Evolutionary conservation across 2,797 vertebrate genomes (phyloP).

Genomic region (Tenualosa ilisha): DNA sequence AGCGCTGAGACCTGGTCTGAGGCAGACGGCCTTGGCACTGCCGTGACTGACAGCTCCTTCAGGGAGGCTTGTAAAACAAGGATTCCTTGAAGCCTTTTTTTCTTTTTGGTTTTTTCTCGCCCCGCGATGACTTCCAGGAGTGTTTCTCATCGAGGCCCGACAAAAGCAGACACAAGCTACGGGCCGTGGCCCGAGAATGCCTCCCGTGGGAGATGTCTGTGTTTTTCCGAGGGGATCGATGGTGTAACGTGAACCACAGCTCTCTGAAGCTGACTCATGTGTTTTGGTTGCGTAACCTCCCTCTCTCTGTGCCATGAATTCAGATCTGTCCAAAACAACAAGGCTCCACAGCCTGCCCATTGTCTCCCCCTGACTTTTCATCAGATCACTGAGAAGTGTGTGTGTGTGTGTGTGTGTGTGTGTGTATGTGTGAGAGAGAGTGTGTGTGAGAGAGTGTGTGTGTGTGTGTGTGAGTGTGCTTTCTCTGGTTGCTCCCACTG

Average conservation of each 20-base stretch:
- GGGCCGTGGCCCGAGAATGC: no score
- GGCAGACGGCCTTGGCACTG: not conserved
- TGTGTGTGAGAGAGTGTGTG: no score
- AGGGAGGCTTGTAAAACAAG: constrained; percentile 10
- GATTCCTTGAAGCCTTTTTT: not conserved
- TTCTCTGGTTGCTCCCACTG: no score
- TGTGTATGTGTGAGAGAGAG: no score
- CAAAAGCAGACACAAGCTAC: not conserved
- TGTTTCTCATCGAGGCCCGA: not conserved
- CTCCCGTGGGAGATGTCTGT: not conserved
- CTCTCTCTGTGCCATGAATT: constrained; percentile 26
- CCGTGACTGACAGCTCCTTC: not conserved
- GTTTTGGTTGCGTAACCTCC: constrained; percentile 10
- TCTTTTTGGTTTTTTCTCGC: not conserved
- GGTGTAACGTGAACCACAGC: not conserved
- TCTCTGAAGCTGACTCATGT: constrained; percentile 1
- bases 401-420: not conserved
- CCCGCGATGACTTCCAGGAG: constrained; percentile 3
- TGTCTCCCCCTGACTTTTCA: constrained; percentile 37
- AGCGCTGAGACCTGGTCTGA: not conserved
- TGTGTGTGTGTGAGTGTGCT: no score
- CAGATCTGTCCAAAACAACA: constrained; percentile 39
- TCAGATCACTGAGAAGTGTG: constrained; percentile 50
- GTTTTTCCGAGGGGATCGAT: constrained; percentile 10
- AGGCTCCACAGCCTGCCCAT: constrained; percentile 35